Conservation (phyloP, 2,797 vertebrate genomes). For the Hyperoplus immaculatus region DNA sequence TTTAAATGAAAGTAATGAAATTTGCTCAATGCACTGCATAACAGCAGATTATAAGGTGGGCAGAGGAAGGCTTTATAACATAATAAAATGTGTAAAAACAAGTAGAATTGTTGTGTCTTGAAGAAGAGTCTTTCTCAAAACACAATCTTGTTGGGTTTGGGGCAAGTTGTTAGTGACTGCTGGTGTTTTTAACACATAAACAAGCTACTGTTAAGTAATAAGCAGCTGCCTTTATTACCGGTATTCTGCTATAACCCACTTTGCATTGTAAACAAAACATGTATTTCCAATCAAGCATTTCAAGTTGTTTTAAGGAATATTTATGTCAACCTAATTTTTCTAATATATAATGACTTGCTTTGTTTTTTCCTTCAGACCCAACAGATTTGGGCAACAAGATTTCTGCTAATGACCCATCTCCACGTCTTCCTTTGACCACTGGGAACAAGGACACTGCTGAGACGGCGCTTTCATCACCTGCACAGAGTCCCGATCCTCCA, state of each 20-base stretch:
- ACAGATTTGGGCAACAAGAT: accelerated
- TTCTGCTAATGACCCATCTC: accelerated
- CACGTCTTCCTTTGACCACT: neutral
- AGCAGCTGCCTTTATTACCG: no score
- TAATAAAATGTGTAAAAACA: neutral
- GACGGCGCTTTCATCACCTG: accelerated
- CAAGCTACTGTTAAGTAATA: no score
- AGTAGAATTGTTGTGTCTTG: neutral
- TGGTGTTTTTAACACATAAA: neutral
- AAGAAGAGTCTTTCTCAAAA: neutral
- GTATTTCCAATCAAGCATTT: no score
- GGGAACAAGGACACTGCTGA: accelerated
- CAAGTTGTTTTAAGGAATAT: neutral
- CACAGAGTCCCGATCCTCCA: accelerated
- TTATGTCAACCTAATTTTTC: neutral
- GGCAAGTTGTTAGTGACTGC: neutral
- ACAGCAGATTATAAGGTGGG: neutral
- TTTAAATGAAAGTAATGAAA: neutral
- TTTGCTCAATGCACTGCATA: neutral
- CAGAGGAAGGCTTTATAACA: neutral
- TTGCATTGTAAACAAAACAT: no score
- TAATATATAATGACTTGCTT: neutral
- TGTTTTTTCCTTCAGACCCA: neutral
- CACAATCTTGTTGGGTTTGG: neutral
- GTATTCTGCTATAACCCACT: no score